Percentiles rank a stretch among this genome's conserved stretches.
Evolutionary conservation across 2,797 vertebrate species (phyloP).

Genomic region (Zalophus californianus): DNA sequence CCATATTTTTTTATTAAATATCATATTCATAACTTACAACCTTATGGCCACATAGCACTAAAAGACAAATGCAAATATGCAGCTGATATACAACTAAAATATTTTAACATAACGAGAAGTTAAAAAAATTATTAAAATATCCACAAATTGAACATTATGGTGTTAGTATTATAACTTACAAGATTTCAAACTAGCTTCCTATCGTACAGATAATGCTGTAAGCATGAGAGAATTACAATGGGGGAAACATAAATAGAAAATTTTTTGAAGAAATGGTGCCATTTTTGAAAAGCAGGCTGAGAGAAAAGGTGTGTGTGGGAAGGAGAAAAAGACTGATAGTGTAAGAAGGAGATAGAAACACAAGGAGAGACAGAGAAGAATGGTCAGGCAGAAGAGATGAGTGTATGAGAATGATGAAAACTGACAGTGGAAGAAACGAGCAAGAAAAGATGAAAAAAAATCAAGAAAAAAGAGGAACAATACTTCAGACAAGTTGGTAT

Average conservation of each 20-base stretch:
- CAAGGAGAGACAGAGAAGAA: not conserved
- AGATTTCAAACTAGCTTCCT: not conserved
- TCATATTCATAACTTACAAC: not conserved
- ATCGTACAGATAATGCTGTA: not conserved
- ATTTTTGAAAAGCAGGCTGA: not conserved
- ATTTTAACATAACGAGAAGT: not conserved
- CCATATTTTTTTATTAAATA: not conserved
- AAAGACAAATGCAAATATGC: not conserved
- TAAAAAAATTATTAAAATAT: slow-evolving; percentile 10
- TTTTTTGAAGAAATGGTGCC: not conserved
- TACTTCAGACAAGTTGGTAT: not conserved
- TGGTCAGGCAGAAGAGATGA: not conserved
- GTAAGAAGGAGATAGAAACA: not conserved
- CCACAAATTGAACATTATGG: not conserved
- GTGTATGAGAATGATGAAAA: not conserved
- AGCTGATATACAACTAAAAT: not conserved
- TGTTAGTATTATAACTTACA: not conserved
- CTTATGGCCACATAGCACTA: not conserved
- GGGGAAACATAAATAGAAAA: not conserved
- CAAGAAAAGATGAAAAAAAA: not conserved
- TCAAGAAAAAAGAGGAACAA: not conserved
- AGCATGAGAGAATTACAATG: not conserved
- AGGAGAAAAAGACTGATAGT: not conserved
- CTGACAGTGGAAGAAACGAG: not conserved
- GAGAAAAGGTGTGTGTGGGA: not conserved